phyloP scores from a whole-genome alignment of 2,113 vertebrate genomes.

The Oryzias woworae region DNA sequence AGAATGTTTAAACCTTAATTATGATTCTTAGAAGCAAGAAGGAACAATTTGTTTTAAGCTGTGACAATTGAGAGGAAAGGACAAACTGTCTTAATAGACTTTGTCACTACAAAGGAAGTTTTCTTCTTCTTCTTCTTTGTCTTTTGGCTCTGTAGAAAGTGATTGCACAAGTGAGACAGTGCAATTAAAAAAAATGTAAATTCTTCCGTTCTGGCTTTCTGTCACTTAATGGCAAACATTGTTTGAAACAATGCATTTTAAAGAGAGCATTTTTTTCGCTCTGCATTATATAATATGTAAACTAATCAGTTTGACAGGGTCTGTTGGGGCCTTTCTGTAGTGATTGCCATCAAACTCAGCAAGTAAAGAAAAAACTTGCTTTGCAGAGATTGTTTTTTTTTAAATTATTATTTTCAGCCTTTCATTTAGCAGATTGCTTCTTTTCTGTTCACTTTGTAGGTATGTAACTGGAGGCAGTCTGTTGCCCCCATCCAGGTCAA shows the following conservation, averaged over 20 bases:
- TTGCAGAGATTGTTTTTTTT: conserved; percentile 9
- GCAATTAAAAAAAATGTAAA: conserved; percentile 43
- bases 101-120: conserved; percentile 45
- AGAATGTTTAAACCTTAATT: conserved; percentile 38
- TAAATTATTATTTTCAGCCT: not conserved
- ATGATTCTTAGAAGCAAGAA: conserved; percentile 30
- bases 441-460: too few species aligned
- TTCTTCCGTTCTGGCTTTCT: conserved; percentile 27
- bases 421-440: too few species aligned
- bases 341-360: conserved; percentile 36
- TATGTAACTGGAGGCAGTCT: too few species aligned
- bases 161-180: conserved; percentile 33
- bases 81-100: conserved; percentile 41
- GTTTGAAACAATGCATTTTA: conserved; percentile 50
- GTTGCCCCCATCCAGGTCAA: too few species aligned
- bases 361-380: conserved; percentile 18
- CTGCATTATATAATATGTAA: conserved; percentile 33
- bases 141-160: conserved; percentile 31
- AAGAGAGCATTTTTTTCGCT: conserved; percentile 36
- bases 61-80: conserved; percentile 12
- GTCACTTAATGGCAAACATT: conserved; percentile 44
- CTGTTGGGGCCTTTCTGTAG: conserved; percentile 19
- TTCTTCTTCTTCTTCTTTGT: conserved; percentile 36
- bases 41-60: conserved; percentile 25
- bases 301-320: conserved; percentile 39